Evolutionary conservation across 1,140 invertebrate genomes (phyloP).

Genomic region (Drosophila pandora): DNA sequence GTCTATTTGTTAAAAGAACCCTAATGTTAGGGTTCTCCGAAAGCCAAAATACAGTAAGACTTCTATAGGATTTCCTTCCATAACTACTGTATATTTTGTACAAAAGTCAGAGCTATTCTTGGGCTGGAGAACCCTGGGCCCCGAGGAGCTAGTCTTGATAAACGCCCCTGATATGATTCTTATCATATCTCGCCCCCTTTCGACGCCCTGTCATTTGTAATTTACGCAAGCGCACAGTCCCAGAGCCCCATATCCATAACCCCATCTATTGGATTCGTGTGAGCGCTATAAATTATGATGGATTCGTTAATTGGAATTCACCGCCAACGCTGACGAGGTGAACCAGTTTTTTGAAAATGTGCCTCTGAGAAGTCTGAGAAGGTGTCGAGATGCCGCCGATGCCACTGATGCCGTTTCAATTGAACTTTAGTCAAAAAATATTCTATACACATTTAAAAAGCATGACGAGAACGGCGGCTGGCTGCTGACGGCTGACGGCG

Average conservation of each 20-base stretch:
- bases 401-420: constrained; percentile 28
- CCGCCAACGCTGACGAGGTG: constrained; percentile 57
- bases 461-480: constrained; percentile 44
- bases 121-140: background rate
- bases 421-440: constrained; percentile 65
- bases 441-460: constrained; percentile 43
- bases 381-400: constrained; percentile 9
- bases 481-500: constrained; percentile 2
- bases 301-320: constrained; percentile 76
- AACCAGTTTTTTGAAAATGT: constrained; percentile 61
- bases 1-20: background rate
- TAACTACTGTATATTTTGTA: background rate
- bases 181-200: background rate
- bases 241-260: constrained; percentile 9
- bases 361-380: background rate
- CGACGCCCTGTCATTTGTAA: background rate
- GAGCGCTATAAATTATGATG: constrained; percentile 77
- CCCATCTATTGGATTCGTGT: constrained; percentile 50
- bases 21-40: constrained; percentile 5
- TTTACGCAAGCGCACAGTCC: background rate
- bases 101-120: too few species aligned
- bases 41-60: background rate
- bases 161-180: background rate
- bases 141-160: too few species aligned
- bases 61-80: background rate